These are phyloP conservation scores for Gerosis bhagava DNA, from an alignment of 2,888 invertebrate genomes.

Conservation along the genomic window DNA sequence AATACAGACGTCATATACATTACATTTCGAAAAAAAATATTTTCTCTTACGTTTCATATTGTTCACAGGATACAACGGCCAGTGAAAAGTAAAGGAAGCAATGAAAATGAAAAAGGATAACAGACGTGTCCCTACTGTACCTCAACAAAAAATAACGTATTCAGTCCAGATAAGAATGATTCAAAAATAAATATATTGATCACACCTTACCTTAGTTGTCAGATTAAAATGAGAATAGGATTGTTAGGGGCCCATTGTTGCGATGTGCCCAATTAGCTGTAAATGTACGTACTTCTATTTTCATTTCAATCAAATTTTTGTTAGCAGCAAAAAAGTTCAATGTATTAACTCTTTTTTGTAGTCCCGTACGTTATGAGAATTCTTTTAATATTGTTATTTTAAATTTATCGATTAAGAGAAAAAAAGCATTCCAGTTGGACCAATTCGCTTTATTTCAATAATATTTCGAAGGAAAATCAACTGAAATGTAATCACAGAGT, in stretches of 20 bases:
- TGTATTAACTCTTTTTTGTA: too few relatives aligned
- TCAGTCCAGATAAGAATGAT: constrained; percentile 26
- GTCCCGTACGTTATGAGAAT: too few relatives aligned
- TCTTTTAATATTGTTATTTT: too few relatives aligned
- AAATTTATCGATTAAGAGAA: too few relatives aligned
- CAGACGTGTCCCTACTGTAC: constrained; percentile 15
- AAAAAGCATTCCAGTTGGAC: too few relatives aligned
- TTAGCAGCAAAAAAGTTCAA: constrained; percentile 21
- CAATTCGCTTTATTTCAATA: too few relatives aligned
- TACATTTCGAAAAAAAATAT: too few relatives aligned
- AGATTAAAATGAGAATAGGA: constrained; percentile 80
- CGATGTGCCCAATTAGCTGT: constrained; percentile 18
- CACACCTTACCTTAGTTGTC: constrained; percentile 14
- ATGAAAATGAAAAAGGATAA: neutral
- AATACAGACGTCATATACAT: too few relatives aligned
- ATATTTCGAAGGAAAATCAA: too few relatives aligned
- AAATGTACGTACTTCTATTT: constrained; percentile 63
- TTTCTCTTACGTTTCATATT: neutral
- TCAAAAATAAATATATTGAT: neutral
- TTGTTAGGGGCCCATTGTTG: constrained; percentile 39
- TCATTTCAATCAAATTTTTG: constrained; percentile 67
- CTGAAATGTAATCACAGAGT: too few relatives aligned
- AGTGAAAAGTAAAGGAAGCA: constrained; percentile 6
- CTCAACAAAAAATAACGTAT: constrained; percentile 21
- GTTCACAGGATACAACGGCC: constrained; percentile 18